Evolutionary conservation across 1,140 invertebrate species (phyloP).

Genomic region (Drosophila equinoxialis): DNA sequence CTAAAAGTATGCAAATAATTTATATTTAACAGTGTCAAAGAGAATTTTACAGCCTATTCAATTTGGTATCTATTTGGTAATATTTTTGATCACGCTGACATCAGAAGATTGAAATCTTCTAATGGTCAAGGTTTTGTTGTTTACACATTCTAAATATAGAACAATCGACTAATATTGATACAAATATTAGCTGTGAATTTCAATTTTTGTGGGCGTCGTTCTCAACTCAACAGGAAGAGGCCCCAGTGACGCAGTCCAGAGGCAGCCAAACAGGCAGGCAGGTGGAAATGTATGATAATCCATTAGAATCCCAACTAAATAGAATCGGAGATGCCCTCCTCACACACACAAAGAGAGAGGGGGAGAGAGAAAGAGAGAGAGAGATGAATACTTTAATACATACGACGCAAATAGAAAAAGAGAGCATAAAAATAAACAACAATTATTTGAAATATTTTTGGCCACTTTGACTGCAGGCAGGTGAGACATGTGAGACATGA

Average conservation of each 20-base stretch:
- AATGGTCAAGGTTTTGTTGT: slow-evolving; percentile 68
- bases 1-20: slow-evolving; percentile 38
- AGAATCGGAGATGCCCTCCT: not conserved
- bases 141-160: slow-evolving; percentile 70
- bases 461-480: slow-evolving; percentile 47
- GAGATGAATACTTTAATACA: not conserved
- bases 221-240: slow-evolving; percentile 57
- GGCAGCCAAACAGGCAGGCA: not conserved
- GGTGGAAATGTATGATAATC: slow-evolving; percentile 5
- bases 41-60: not conserved
- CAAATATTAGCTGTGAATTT: slow-evolving; percentile 32
- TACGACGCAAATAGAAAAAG: slow-evolving; percentile 51
- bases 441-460: slow-evolving; percentile 48
- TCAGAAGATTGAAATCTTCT: slow-evolving; percentile 62
- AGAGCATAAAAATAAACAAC: slow-evolving; percentile 10
- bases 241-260: slow-evolving; percentile 66
- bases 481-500: slow-evolving; percentile 35
- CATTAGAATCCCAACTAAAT: not conserved
- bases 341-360: too few relatives aligned
- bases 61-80: slow-evolving; percentile 3
- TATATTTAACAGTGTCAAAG: not conserved
- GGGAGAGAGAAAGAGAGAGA: too few relatives aligned
- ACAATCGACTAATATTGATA: not conserved
- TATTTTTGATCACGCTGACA: slow-evolving; percentile 57
- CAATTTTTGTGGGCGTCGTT: slow-evolving; percentile 26